Percentiles rank a stretch among this genome's conserved stretches.
These are phyloP conservation scores for Sapayoa aenigma DNA, from an alignment of 2,113 vertebrate species.

Conservation along the genomic window DNA sequence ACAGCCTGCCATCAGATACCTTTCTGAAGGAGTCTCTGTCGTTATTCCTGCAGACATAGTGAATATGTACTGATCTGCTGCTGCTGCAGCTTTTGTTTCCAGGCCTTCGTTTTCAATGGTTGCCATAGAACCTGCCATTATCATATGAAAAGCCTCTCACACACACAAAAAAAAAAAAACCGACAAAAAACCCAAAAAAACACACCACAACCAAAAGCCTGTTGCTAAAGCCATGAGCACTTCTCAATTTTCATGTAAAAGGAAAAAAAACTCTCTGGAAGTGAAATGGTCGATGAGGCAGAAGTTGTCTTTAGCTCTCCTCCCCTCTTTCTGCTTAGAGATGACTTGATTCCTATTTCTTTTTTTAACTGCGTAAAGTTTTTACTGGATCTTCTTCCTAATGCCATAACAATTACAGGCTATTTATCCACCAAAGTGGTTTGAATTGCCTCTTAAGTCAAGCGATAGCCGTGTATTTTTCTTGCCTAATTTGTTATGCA, in stretches of 20 bases:
- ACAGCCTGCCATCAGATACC: conserved; percentile 66
- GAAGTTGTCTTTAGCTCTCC: not conserved
- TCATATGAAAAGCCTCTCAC: conserved; percentile 80
- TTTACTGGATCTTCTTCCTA: not conserved
- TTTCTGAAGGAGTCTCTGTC: conserved; percentile 58
- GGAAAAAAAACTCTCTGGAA: conserved; percentile 55
- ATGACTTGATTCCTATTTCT: conserved; percentile 9
- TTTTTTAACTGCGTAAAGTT: conserved; percentile 16
- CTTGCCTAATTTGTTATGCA: not conserved
- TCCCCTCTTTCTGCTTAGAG: not conserved
- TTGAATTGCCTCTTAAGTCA: conserved; percentile 61
- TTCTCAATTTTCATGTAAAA: conserved; percentile 67
- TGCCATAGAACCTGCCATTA: conserved; percentile 83
- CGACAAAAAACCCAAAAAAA: too few species aligned
- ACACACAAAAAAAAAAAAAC: not conserved
- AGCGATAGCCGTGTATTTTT: conserved; percentile 1
- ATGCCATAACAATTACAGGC: not conserved
- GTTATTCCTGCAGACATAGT: conserved; percentile 51
- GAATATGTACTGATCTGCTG: conserved; percentile 70
- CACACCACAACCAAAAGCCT: conserved; percentile 58
- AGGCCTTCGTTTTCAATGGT: conserved; percentile 75
- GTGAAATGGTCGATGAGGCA: conserved; percentile 50
- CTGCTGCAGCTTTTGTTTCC: conserved; percentile 78
- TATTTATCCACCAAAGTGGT: conserved; percentile 36
- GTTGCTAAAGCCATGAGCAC: conserved; percentile 73